Percentiles rank a stretch among this genome's conserved stretches.
Conservation (phyloP, 2,113 vertebrate genomes). For the Megaceryle maxima region DNA sequence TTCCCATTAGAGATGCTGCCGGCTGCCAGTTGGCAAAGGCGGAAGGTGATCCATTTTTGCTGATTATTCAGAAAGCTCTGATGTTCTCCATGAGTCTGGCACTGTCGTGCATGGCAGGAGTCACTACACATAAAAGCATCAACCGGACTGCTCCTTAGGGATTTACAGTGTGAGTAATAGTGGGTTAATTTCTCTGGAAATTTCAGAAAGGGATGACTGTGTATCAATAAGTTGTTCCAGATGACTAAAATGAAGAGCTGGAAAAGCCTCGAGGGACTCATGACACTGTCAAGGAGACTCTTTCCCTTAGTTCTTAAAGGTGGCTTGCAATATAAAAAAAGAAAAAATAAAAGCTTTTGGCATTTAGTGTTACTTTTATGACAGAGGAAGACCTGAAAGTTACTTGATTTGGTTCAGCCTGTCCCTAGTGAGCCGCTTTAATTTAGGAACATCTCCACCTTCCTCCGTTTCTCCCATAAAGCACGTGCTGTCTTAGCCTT, state of each 20-base stretch:
- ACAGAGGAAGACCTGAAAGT: neutral
- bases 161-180: neutral
- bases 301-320: neutral
- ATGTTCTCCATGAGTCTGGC: neutral
- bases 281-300: neutral
- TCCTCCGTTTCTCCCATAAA: neutral
- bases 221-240: constrained; percentile 38
- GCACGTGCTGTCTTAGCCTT: neutral
- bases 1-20: neutral
- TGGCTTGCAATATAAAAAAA: neutral
- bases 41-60: neutral
- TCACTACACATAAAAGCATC: neutral
- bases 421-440: neutral
- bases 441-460: neutral
- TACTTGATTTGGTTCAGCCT: neutral
- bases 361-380: neutral
- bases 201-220: constrained; percentile 11
- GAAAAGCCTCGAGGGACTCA: neutral
- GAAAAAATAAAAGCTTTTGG: neutral
- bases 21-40: neutral
- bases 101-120: neutral
- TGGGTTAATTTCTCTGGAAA: constrained; percentile 22
- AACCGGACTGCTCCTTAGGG: neutral
- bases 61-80: neutral
- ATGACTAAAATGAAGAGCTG: constrained; percentile 36